A percentile compares a stretch with the other conserved stretches of the same genome.
These are phyloP conservation scores for Tinea semifulvella DNA, from an alignment of 2,888 invertebrate genomes.

Conservation along the genomic window DNA sequence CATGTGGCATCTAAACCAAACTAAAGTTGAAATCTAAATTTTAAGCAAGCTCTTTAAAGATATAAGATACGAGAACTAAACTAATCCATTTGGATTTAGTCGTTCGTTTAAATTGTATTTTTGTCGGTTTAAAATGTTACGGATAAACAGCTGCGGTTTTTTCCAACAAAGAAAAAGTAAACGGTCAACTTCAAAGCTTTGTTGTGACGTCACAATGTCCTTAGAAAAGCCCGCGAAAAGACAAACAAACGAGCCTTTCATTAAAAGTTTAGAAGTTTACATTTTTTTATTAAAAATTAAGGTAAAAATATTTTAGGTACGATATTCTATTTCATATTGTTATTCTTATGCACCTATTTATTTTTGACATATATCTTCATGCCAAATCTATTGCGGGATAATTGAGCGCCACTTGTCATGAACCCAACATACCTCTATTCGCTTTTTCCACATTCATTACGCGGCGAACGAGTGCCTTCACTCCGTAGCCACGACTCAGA, in stretches of 20 bases:
- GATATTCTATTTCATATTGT: no score
- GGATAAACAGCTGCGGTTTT: background rate
- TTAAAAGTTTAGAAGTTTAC: constrained; percentile 6
- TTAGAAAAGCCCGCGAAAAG: constrained; percentile 6
- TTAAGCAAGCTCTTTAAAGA: no score
- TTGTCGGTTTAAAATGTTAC: background rate
- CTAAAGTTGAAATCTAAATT: no score
- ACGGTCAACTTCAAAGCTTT: constrained; percentile 10
- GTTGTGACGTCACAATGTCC: constrained; percentile 3
- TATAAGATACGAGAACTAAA: background rate
- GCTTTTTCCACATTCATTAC: no score
- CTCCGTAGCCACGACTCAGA: no score
- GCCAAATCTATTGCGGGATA: background rate
- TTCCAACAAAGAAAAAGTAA: constrained; percentile 2
- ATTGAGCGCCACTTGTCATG: background rate
- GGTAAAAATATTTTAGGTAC: background rate
- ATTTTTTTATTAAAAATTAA: background rate
- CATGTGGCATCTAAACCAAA: no score
- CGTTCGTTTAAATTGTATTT: background rate
- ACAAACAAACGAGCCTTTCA: constrained; percentile 4
- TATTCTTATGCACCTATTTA: no score
- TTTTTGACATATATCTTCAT: no score
- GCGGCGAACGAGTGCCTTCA: no score
- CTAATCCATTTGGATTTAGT: background rate
- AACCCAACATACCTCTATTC: background rate